phyloP scores from a whole-genome alignment of 2,888 invertebrate genomes.

The Nasonia oneida region DNA sequence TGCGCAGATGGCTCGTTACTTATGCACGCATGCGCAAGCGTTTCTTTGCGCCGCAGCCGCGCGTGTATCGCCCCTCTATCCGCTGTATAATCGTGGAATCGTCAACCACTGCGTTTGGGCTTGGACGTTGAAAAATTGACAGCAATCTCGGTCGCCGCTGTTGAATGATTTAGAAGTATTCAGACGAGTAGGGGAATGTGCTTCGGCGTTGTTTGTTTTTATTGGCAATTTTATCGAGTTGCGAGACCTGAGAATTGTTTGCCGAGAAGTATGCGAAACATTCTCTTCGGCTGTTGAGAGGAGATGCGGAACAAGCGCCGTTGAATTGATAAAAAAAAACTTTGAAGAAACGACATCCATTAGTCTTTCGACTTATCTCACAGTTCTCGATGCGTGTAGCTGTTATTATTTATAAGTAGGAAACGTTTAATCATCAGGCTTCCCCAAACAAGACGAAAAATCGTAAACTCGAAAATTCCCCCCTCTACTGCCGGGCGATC shows the following conservation, averaged over 20 bases:
- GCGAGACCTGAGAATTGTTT: background rate
- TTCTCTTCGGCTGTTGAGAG: background rate
- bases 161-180: background rate
- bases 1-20: conserved; percentile 42
- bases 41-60: background rate
- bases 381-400: background rate
- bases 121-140: conserved; percentile 7
- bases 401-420: background rate
- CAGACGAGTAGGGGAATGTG: background rate
- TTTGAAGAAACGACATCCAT: background rate
- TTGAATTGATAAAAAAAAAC: background rate
- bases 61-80: background rate
- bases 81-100: background rate
- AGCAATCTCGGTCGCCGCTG: background rate
- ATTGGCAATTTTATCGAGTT: background rate
- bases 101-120: background rate
- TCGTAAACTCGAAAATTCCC: background rate
- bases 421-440: background rate
- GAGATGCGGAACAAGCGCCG: too few relatives aligned
- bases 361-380: background rate
- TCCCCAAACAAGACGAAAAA: background rate
- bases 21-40: conserved; percentile 1
- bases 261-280: background rate
- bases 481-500: background rate
- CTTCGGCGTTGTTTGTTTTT: background rate